Evolutionary conservation across 2,888 invertebrate species (phyloP).

Genomic region (Drosophila kokeensis): DNA sequence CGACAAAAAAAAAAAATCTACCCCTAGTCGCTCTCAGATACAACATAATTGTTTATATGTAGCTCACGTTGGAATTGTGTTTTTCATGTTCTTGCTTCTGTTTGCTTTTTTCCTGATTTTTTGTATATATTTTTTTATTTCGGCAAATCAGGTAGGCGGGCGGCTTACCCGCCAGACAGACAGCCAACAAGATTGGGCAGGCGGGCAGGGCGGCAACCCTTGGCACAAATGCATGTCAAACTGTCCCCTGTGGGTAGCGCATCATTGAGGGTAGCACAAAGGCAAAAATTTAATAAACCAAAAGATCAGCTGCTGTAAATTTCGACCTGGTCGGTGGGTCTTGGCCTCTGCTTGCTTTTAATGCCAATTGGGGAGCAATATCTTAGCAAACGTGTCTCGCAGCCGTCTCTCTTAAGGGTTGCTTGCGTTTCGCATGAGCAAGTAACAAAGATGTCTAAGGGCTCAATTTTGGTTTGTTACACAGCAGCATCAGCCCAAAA

Average conservation of each 20-base stretch:
- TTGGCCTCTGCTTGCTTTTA: slow-evolving; percentile 29
- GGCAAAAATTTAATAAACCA: slow-evolving; percentile 66
- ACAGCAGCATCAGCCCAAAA: neutral
- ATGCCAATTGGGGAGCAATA: slow-evolving; percentile 71
- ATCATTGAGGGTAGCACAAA: slow-evolving; percentile 53
- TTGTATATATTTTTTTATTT: slow-evolving; percentile 14
- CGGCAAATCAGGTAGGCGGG: slow-evolving; percentile 60
- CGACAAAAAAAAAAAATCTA: slow-evolving; percentile 40
- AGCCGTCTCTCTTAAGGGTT: slow-evolving; percentile 44
- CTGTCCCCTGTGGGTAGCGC: slow-evolving; percentile 67
- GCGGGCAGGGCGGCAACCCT: slow-evolving; percentile 55
- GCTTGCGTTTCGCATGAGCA: slow-evolving; percentile 25
- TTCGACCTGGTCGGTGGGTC: slow-evolving; percentile 37
- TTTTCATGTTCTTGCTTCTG: slow-evolving; percentile 11
- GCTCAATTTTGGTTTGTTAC: slow-evolving; percentile 22
- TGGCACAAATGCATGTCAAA: slow-evolving; percentile 60
- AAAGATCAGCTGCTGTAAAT: slow-evolving; percentile 74
- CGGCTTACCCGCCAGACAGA: slow-evolving; percentile 44
- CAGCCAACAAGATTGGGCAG: slow-evolving; percentile 2
- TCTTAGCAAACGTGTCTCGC: slow-evolving; percentile 49
- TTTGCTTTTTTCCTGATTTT: neutral
- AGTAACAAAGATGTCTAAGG: slow-evolving; percentile 10
- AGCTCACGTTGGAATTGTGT: slow-evolving; percentile 33
- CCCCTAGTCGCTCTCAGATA: slow-evolving; percentile 37
- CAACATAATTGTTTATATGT: slow-evolving; percentile 71